These are phyloP conservation scores for Pteromalus puparum DNA, from an alignment of 1,140 invertebrate genomes.

Conservation along the genomic window DNA sequence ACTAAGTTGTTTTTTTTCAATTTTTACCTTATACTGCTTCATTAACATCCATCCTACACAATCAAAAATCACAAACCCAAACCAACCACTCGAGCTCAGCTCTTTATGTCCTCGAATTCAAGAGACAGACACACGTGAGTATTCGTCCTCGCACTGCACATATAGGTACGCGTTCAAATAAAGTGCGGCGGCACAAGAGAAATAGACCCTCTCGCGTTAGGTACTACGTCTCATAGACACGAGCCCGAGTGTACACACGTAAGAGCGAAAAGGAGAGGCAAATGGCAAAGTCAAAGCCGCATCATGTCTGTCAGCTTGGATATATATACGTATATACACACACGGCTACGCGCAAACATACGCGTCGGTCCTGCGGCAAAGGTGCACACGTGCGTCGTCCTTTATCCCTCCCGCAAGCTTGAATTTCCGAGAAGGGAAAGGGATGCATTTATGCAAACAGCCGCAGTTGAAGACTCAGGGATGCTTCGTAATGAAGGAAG, in stretches of 20 bases:
- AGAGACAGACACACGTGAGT: too few relatives aligned
- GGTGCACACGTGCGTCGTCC: not conserved
- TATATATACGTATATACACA: not conserved
- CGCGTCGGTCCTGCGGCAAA: not conserved
- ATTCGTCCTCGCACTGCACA: too few relatives aligned
- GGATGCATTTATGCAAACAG: slow-evolving; percentile 29
- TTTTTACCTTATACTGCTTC: too few relatives aligned
- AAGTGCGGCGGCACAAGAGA: not conserved
- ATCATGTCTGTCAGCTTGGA: not conserved
- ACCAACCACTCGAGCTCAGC: too few relatives aligned
- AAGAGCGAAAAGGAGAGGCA: not conserved
- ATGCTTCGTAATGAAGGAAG: too few relatives aligned
- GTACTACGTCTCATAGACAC: not conserved
- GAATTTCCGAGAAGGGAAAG: not conserved
- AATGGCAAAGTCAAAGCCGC: not conserved
- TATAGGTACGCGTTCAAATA: not conserved
- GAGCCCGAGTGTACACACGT: not conserved
- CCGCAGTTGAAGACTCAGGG: too few relatives aligned
- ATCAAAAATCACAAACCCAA: too few relatives aligned
- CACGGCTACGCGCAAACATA: not conserved
- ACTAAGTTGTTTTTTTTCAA: too few relatives aligned
- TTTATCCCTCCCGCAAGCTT: not conserved
- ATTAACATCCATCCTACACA: too few relatives aligned
- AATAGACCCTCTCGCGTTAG: not conserved
- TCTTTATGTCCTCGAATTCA: too few relatives aligned